phyloP scores from a whole-genome alignment of 2,888 invertebrate species.

The Epirrhoe alternata region DNA sequence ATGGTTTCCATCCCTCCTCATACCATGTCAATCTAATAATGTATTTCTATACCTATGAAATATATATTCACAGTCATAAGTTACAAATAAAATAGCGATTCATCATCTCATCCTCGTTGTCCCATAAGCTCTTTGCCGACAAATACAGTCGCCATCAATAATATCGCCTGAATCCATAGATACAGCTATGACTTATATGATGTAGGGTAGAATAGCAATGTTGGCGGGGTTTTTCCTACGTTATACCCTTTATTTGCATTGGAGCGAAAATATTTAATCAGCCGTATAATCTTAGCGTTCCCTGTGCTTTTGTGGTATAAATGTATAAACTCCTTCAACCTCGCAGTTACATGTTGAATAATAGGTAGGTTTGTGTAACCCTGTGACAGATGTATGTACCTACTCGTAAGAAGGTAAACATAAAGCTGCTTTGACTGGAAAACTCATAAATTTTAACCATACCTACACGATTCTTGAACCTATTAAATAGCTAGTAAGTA shows the following conservation, averaged over 20 bases:
- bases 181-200: conserved; percentile 51
- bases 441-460: not conserved
- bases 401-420: not conserved
- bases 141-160: conserved; percentile 26
- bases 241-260: conserved; percentile 76
- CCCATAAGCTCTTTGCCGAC: conserved; percentile 27
- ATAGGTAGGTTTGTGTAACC: conserved; percentile 34
- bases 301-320: conserved; percentile 72
- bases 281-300: conserved; percentile 80
- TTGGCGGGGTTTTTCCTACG: conserved; percentile 63
- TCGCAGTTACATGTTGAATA: conserved; percentile 32
- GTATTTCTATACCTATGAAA: conserved; percentile 9
- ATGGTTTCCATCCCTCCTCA: too few species aligned
- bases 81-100: conserved; percentile 24
- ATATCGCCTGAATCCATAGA: conserved; percentile 24
- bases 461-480: not conserved
- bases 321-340: conserved; percentile 50
- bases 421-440: not conserved
- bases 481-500: too few species aligned
- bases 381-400: conserved; percentile 10
- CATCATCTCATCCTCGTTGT: conserved; percentile 17
- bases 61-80: conserved; percentile 8
- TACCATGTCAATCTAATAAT: too few species aligned
- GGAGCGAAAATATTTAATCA: conserved; percentile 84
- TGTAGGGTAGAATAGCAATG: conserved; percentile 59